phyloP scores from a whole-genome alignment of 2,888 invertebrate genomes.

The Lasiommata megera region DNA sequence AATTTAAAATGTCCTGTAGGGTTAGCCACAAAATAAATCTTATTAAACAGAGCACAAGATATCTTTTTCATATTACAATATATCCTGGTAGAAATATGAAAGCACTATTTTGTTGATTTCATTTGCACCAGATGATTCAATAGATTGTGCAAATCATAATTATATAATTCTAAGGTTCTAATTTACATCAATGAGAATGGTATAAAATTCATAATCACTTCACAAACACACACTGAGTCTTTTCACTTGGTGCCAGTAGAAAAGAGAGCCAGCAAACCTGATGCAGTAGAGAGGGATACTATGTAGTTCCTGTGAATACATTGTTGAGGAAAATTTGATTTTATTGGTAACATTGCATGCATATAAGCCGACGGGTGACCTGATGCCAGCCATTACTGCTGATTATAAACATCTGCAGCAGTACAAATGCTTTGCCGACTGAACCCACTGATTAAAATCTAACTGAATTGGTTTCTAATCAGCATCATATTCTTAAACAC shows the following conservation, averaged over 20 bases:
- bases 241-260: conserved; percentile 93
- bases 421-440: no score
- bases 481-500: no score
- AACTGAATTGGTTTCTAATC: no score
- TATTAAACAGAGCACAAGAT: not conserved
- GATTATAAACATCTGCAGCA: no score
- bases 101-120: no score
- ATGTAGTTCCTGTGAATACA: conserved; percentile 88
- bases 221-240: conserved; percentile 29
- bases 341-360: no score
- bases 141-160: not conserved
- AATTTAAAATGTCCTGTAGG: not conserved
- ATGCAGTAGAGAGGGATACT: conserved; percentile 93
- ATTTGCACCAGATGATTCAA: no score
- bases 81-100: no score
- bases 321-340: conserved; percentile 31
- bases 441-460: no score
- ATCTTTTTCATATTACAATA: not conserved
- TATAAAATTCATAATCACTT: conserved; percentile 28
- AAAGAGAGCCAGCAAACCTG: conserved; percentile 94
- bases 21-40: not conserved
- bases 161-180: not conserved
- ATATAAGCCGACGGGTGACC: no score
- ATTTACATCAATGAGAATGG: conserved; percentile 4
- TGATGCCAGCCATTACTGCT: no score